Conservation (phyloP, 1,140 invertebrate genomes). For the Dreissena polymorpha region DNA sequence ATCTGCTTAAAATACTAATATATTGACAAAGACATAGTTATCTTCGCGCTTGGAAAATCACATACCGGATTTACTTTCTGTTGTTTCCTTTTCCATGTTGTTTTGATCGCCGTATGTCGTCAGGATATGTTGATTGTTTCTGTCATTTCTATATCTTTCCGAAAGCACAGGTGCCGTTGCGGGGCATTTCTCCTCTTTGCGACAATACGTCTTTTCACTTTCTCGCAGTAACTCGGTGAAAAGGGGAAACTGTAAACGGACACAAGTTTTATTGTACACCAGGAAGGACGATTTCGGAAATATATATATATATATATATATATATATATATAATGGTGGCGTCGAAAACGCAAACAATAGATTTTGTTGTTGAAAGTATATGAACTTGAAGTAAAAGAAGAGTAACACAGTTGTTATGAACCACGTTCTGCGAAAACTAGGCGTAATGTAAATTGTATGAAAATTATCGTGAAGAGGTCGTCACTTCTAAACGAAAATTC, state of each 20-base stretch:
- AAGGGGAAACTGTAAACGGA: conserved; percentile 17
- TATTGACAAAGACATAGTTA: not conserved
- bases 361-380: not conserved
- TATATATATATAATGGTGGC: too few relatives aligned
- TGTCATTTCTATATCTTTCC: not conserved
- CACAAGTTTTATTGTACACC: not conserved
- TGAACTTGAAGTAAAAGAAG: not conserved
- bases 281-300: not conserved
- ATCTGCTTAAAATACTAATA: not conserved
- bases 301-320: not conserved
- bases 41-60: not conserved
- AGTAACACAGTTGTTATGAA: not conserved
- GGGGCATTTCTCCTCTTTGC: not conserved
- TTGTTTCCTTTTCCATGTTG: not conserved
- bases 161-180: conserved; percentile 38
- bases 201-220: not conserved
- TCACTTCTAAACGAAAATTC: too few relatives aligned
- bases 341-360: not conserved
- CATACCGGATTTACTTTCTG: not conserved
- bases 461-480: too few relatives aligned
- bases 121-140: not conserved
- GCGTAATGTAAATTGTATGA: too few relatives aligned
- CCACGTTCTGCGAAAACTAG: not conserved
- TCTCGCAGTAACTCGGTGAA: conserved; percentile 22
- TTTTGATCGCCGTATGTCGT: not conserved